Conservation (phyloP, 2,113 vertebrate genomes). For the Dasyprocta punctata region DNA sequence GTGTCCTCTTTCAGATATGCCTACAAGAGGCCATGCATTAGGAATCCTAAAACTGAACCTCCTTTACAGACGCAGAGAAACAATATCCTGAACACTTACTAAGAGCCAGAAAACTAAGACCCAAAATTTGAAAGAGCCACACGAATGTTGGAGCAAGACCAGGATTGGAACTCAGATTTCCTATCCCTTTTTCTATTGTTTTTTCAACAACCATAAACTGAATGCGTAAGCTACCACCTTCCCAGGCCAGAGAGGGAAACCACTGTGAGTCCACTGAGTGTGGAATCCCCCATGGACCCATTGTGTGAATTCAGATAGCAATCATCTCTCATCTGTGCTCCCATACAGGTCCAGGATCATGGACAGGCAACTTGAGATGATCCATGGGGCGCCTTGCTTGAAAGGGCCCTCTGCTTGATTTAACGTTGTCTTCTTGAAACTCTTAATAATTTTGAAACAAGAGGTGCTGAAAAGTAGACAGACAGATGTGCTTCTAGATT, state of each 20-base stretch:
- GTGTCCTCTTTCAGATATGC: not conserved
- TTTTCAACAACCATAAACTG: not conserved
- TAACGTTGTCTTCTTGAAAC: slow-evolving; percentile 11
- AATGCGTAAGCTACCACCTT: not conserved
- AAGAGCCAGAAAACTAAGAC: not conserved
- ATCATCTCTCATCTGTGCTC: not conserved
- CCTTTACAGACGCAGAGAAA: not conserved
- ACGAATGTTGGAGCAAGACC: slow-evolving; percentile 22
- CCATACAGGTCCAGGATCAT: not conserved
- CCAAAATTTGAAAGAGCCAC: not conserved
- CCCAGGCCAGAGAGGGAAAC: not conserved
- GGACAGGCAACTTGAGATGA: too few species aligned
- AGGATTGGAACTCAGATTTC: slow-evolving; percentile 1
- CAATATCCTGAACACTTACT: not conserved
- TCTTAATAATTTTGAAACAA: not conserved
- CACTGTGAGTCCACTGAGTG: not conserved
- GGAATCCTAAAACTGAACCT: not conserved
- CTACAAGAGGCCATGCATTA: not conserved
- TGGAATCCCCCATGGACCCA: not conserved
- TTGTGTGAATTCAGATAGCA: not conserved
- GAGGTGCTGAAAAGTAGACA: not conserved
- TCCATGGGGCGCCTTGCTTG: not conserved
- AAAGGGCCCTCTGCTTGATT: not conserved
- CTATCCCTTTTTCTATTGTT: not conserved
- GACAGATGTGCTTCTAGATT: not conserved